These are phyloP conservation scores for Cariama cristata DNA, from an alignment of 2,113 vertebrate species.

Conservation along the genomic window DNA sequence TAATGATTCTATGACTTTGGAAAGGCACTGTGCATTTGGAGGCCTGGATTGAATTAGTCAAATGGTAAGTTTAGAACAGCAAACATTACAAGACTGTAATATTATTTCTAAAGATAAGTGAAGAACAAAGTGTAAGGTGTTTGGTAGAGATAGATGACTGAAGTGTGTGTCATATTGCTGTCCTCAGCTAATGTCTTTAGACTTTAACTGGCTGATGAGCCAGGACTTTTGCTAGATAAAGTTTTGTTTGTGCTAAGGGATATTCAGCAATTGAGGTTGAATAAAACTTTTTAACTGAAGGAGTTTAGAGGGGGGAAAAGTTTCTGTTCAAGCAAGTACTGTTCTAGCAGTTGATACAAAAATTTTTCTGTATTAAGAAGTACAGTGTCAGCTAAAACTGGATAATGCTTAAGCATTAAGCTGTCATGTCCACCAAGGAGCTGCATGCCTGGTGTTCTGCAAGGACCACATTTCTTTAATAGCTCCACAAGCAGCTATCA, in stretches of 20 bases:
- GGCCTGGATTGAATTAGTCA: neutral
- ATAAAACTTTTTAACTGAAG: neutral
- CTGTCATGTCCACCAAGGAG: neutral
- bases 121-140: neutral
- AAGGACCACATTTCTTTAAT: neutral
- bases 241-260: neutral
- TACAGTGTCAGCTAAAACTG: neutral
- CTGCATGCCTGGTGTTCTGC: neutral
- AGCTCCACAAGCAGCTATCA: neutral
- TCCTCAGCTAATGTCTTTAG: neutral
- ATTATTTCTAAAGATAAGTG: neutral
- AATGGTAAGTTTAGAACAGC: neutral
- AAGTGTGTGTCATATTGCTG: neutral
- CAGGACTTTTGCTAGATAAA: neutral
- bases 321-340: neutral
- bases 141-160: neutral
- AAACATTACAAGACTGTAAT: neutral
- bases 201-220: neutral
- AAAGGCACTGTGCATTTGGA: neutral
- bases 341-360: neutral
- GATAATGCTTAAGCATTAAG: neutral
- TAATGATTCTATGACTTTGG: neutral
- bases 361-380: neutral
- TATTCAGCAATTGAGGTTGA: neutral
- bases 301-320: accelerated